Evolutionary conservation across 2,888 invertebrate genomes (phyloP), one percentile per base, ranked within the genome.

Genomic region (Drosophila suboccidentalis): DNA sequence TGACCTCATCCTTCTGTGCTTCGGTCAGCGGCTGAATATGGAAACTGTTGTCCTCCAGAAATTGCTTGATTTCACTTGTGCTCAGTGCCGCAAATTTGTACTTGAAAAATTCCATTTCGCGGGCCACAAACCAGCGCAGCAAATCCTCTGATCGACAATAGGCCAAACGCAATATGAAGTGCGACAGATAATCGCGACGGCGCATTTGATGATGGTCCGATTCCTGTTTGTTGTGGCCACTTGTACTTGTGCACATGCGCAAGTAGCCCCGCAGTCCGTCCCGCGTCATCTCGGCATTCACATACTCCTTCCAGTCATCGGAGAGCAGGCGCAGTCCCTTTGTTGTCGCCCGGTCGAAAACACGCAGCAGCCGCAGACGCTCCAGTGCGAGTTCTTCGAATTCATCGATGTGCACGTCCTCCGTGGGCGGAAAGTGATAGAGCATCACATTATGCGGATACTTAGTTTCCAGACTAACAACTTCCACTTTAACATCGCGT

Each of bases 81-180:
- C 94, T 94, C 87, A 96, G 93, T 1, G 94, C 94, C n/a, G 94
- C 92, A 91, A 97, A 97, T 88, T 96, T 95, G 91, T 96, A 95
- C 90, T 95, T 95, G 90, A 99, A 98, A 60, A 98, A 94, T 90
- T 99, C 99, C 70, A 97, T 92, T 94, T 99, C 99, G 78, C 97
- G 95, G 19, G 95, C 93, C 13, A 98, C 93, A 91, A 98, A 98
- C 99, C 99, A 99, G 67, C 92, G 94, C 36, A 96, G 94, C 39
- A 97, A 93, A 62, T 98, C 98, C 78, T 97, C 96, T 22, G 96
- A 96, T 87, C 96, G 94, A 90, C 98, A 98, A 92, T 97, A 99
- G 0, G 98, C 98, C 64, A 99, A 93, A 62, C 98, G 94, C 3
- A 99, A 93, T 82, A 99, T 97, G 91, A 97, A 99, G 92, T 99